phyloP scores from a whole-genome alignment of 2,797 vertebrate species.

The Morus bassanus region DNA sequence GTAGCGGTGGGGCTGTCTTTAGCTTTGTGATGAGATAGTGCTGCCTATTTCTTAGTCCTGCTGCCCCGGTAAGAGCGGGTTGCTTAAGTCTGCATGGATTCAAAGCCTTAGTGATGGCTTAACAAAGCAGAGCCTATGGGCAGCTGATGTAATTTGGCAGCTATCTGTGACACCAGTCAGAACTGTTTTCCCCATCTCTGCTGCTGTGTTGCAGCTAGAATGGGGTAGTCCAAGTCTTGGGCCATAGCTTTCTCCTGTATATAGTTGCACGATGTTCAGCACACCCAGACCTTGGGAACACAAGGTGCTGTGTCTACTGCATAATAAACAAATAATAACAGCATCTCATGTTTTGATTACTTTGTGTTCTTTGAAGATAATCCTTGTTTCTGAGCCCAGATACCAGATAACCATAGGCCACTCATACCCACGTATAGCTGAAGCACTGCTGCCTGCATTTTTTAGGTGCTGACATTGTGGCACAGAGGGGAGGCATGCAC shows the following conservation, averaged over 20 bases:
- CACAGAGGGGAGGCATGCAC: background rate
- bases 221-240: background rate
- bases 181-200: background rate
- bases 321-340: background rate
- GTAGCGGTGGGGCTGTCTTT: accelerated
- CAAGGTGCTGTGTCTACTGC: accelerated
- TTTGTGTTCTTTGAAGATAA: background rate
- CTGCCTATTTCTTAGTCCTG: background rate
- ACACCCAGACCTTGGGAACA: background rate
- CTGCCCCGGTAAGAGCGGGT: background rate
- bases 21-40: background rate
- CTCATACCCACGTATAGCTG: accelerated
- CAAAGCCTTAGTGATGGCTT: background rate
- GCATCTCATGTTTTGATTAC: background rate
- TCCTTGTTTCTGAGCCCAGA: background rate
- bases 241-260: background rate
- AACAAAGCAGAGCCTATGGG: background rate
- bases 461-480: background rate
- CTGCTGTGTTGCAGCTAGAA: background rate
- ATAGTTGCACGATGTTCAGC: accelerated
- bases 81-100: background rate
- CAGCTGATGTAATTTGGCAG: background rate
- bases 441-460: accelerated
- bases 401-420: too few relatives aligned
- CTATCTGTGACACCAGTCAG: background rate